Conservation (phyloP, 2,888 invertebrate species). For the Adineta ricciae region DNA sequence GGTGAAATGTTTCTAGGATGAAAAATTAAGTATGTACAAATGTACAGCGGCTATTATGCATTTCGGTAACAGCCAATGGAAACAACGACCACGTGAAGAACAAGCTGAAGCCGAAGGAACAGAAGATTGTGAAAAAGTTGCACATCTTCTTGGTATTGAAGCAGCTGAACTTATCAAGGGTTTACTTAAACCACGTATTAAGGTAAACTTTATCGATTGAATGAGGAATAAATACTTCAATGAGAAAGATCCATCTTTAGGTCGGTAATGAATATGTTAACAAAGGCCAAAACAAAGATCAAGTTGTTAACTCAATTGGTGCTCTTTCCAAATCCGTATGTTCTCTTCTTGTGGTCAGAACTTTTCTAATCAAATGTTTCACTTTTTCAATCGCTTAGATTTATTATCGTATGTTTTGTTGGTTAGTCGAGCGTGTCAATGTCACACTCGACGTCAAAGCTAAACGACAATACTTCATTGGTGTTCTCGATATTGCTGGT, state of each 20-base stretch:
- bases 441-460: slow-evolving; percentile 96
- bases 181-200: slow-evolving; percentile 84
- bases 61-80: slow-evolving; percentile 99
- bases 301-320: slow-evolving; percentile 52
- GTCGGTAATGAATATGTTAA: slow-evolving; percentile 92
- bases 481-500: slow-evolving; percentile 99
- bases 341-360: background rate
- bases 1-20: slow-evolving; percentile 47
- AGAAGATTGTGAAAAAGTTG: slow-evolving; percentile 64
- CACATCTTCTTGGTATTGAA: slow-evolving; percentile 80
- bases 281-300: slow-evolving; percentile 90
- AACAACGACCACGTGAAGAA: slow-evolving; percentile 99
- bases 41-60: slow-evolving; percentile 97
- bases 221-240: background rate
- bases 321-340: slow-evolving; percentile 50
- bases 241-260: too few relatives aligned
- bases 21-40: slow-evolving; percentile 92
- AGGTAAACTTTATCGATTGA: slow-evolving; percentile 49
- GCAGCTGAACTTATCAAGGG: slow-evolving; percentile 68
- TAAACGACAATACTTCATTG: slow-evolving; percentile 96
- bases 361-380: too few relatives aligned
- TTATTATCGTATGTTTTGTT: slow-evolving; percentile 56
- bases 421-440: slow-evolving; percentile 98
- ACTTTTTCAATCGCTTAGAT: slow-evolving; percentile 35
- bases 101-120: slow-evolving; percentile 94